A percentile compares a stretch with the other conserved stretches of the same genome.
Evolutionary conservation across 2,797 vertebrate species (phyloP).

Genomic region (Betta splendens): DNA sequence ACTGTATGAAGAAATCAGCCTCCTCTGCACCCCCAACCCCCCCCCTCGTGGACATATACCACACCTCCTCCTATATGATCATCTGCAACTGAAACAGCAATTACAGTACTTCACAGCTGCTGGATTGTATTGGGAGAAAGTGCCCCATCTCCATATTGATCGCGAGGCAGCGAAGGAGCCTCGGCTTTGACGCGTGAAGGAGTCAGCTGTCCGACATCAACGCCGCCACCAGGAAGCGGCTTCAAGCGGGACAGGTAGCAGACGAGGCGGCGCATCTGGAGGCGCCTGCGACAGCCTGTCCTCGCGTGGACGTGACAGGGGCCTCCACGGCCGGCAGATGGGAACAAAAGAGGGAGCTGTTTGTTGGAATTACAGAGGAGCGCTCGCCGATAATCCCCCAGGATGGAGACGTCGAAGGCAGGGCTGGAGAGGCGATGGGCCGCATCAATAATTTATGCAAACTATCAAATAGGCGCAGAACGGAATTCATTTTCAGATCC

Average conservation of each 20-base stretch:
- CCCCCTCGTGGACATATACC: too few relatives aligned
- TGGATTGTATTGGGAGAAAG: slow-evolving; percentile 16
- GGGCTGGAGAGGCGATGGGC: slow-evolving; percentile 38
- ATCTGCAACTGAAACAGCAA: slow-evolving; percentile 30
- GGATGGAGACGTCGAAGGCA: slow-evolving; percentile 56
- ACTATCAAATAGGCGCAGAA: slow-evolving; percentile 62
- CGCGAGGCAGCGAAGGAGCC: slow-evolving; percentile 15
- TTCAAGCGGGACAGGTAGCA: slow-evolving; percentile 56
- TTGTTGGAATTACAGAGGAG: slow-evolving; percentile 71
- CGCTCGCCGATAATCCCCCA: slow-evolving; percentile 70
- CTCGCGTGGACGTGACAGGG: slow-evolving; percentile 45
- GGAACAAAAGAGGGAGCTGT: slow-evolving; percentile 73
- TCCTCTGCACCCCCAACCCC: too few relatives aligned
- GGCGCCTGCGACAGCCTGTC: slow-evolving; percentile 67
- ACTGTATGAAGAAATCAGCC: too few relatives aligned
- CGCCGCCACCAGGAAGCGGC: slow-evolving; percentile 27
- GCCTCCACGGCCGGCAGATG: slow-evolving; percentile 58
- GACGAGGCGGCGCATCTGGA: slow-evolving; percentile 66
- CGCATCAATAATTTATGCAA: slow-evolving; percentile 76
- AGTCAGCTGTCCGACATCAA: slow-evolving; percentile 48
- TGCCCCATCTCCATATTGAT: slow-evolving; percentile 48
- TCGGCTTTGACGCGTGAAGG: slow-evolving; percentile 29
- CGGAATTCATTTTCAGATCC: slow-evolving; percentile 35
- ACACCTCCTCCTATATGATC: slow-evolving; percentile 14
- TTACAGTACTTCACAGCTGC: slow-evolving; percentile 47